Evolutionary conservation across 1,140 invertebrate genomes (phyloP), one percentile per base, ranked within the genome.

Genomic region (Papilio polyxenes): DNA sequence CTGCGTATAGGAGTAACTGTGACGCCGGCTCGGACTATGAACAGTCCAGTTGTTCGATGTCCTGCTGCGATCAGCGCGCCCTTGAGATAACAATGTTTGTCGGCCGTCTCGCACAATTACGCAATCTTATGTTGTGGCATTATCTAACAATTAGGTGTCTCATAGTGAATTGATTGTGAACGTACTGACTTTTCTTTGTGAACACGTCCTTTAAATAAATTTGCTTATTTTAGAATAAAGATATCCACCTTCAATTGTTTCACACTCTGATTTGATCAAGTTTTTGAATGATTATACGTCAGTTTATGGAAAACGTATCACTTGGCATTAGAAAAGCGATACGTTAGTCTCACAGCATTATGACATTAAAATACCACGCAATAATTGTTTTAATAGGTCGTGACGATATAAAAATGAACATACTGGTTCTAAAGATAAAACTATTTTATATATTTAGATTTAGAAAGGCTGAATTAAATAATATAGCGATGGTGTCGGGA

Each of bases 21-120:
- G 83, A 83, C 83, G 87, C 85, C 85, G 83, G 85, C 75, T 79
- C 83, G 23, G 83, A 82, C 84, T 44, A 69, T 80, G 78, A 80
- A 80, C 78, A 59, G 78, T 65, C 40, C n/a, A 65, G 78, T 79
- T 79, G 59, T 80, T 59, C 56, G 78, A 65, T 65, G 78, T 80
- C 56, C 56, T 80, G 78, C 77, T n/a, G n/a, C 31, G 77, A 59
- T 62, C 44, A 77, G 75, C 20, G 20, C 48, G 77, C 77, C 77
- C 77, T 79, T 79, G 77, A 62, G 77, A 79, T 79, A 79, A 79
- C 40, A 79, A 79, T 79, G 77, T 79, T 79, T 79, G 77, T 44
- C 56, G 77, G 31, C 51, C 31, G 77, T 79, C 77, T 79, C 51
- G 77, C 31, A 15, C 77, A 79, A 62, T 79, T 62, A 44, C 77